A percentile compares a stretch with the other conserved stretches of the same genome.
Evolutionary conservation across 1,140 invertebrate species (phyloP).

Genomic region (Tetramorium simillimum): DNA sequence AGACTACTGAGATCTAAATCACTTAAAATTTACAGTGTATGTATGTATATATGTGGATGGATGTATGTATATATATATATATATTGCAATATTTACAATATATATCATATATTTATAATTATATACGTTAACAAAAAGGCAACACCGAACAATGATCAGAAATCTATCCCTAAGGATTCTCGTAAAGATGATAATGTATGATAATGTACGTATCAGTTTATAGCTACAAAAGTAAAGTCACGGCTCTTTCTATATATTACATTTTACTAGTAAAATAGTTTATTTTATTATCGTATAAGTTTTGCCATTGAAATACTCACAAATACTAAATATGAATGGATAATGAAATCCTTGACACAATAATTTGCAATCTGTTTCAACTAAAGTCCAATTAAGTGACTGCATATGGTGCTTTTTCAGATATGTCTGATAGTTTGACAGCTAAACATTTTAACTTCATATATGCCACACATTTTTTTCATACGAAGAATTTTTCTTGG

Average conservation of each 20-base stretch:
- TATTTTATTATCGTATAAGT: constrained; percentile 45
- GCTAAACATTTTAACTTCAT: constrained; percentile 45
- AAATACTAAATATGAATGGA: constrained; percentile 6
- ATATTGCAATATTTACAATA: constrained; percentile 28
- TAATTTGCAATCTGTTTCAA: constrained; percentile 29
- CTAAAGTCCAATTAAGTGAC: constrained; percentile 23
- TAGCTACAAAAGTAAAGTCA: constrained; percentile 49
- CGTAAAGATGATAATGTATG: constrained; percentile 32
- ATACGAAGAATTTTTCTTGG: constrained; percentile 21
- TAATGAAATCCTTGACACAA: constrained; percentile 12
- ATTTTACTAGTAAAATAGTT: constrained; percentile 66
- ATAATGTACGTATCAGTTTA: constrained; percentile 27
- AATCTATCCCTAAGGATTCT: constrained; percentile 42
- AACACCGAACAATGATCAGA: constrained; percentile 50
- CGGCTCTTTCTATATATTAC: constrained; percentile 49
- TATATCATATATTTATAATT: constrained; percentile 51
- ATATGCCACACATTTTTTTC: constrained; percentile 36
- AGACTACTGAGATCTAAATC: constrained; percentile 32
- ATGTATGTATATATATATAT: constrained; percentile 19
- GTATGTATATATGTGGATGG: constrained; percentile 36
- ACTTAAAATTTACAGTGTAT: constrained; percentile 52
- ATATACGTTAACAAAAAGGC: constrained; percentile 43
- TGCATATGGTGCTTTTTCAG: background rate
- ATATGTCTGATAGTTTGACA: constrained; percentile 64
- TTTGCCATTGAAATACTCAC: constrained; percentile 37